Base-by-base conservation (phyloP, 2,797 vertebrate species). In the Muscicapa striata region DNA sequence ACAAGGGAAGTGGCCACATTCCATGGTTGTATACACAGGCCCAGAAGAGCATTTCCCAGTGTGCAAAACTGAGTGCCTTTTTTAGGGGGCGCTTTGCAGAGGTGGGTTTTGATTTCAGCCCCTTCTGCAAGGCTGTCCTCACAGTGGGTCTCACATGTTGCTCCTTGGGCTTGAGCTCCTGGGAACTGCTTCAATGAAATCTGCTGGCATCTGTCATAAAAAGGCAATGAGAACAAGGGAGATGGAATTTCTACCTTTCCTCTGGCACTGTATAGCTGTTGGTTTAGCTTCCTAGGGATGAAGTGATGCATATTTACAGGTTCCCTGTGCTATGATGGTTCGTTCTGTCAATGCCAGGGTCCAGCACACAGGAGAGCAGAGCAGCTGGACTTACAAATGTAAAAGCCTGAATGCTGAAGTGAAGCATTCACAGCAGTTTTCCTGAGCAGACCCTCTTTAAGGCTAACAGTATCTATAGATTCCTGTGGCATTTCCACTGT, bases 131-230 rank as follows among this genome's bases (percentile, higher is more conserved):
- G 51, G 16, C 57, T 70, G 17, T 63, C 63, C 51, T 68, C 27
- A 11, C 1, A 1, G 29, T 3, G 0, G 0, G 0, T 63, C 66
- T 67, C 10, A 0, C 4, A 11, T 48, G 13, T 38, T 7, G 10
- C 13, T 81, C 34, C 36, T 70, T 2, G 0, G 38, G 26, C 48
- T 38, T 49, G 57, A 58, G 49, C 32, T 87, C 11, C 14, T 1
- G 0, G 62, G 58, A 87, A 20, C 26, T 57, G 14, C 18, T 73
- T 38, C 1, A 4, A 75, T 41, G 67, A 82, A 63, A 72, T 57
- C 49, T 22, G 24, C 36, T 5, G 1, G 17, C 41, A 58, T 61
- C 49, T 80, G 26, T 40, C 15, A 29, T 48, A 36, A 48, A 76
- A 85, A 49, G 15, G 23, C 43, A 52, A 22, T 46, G 17, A 40